A percentile compares a stretch with the other conserved stretches of the same genome.
Evolutionary conservation across 1,140 invertebrate species (phyloP).

Genomic region (Papilio dardanus): DNA sequence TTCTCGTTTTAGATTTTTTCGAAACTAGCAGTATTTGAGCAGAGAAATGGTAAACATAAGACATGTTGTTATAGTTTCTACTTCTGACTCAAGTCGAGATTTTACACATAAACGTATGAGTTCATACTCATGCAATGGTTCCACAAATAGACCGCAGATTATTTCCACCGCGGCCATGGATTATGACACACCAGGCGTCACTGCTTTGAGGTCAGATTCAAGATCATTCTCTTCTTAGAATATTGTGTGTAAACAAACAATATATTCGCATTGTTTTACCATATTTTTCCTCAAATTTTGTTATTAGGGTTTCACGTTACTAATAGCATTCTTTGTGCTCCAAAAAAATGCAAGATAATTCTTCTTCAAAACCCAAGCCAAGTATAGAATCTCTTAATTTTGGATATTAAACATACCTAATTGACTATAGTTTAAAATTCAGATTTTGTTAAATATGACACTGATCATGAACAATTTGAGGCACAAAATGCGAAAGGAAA

Average conservation of each 20-base stretch:
- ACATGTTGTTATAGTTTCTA: not conserved
- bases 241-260: constrained; percentile 34
- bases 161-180: constrained; percentile 47
- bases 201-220: constrained; percentile 33
- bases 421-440: too few species aligned
- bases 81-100: constrained; percentile 2
- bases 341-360: too few species aligned
- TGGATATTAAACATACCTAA: too few species aligned
- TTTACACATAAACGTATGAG: constrained; percentile 29
- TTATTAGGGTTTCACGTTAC: not conserved
- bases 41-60: not conserved
- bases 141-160: constrained; percentile 51
- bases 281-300: constrained; percentile 23
- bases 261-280: constrained; percentile 17
- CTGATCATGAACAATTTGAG: too few species aligned
- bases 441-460: too few species aligned
- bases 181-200: constrained; percentile 31
- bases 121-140: constrained; percentile 44
- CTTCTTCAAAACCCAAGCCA: too few species aligned
- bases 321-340: not conserved
- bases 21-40: not conserved
- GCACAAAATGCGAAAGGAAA: not conserved
- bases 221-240: constrained; percentile 36
- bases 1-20: too few species aligned
- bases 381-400: too few species aligned